Base-by-base conservation (phyloP, 2,113 vertebrate species). In the Tiliqua scincoides region DNA sequence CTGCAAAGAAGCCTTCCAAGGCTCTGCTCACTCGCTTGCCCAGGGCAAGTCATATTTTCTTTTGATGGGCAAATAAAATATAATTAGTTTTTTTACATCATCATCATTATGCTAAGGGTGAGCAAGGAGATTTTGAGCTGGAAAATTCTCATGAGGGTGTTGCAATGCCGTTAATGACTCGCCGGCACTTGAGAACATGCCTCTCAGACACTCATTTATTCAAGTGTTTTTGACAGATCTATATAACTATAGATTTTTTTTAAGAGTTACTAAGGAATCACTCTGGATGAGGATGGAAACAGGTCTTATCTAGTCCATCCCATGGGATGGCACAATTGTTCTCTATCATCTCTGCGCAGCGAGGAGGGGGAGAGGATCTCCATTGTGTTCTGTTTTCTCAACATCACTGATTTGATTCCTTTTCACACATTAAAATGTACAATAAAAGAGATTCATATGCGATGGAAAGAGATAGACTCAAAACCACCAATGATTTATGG, bases 41-140 rank as follows among this genome's bases (percentile, higher is more conserved):
- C 30, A 48, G 89, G 85, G 90, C 87, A 43, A 67, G 83, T 10
- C 84, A 6, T 73, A 86, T 94, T 89, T 68, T 89, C 87, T 89
- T 73, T 83, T 67, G 85, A 86, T 91, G 87, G 84, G 86, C 86
- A 76, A 89, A 91, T 89, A 75, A 87, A 91, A 92, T 48, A 70
- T 54, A 91, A 89, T 92, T 91, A 88, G 63, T 52, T 17, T 85
- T 85, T n/a, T 1, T 9, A 0, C 43, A 17, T 74, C 3, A 63
- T 86, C 87, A 85, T 88, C 92, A 82, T 87, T 83, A 83, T 83
- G 73, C 79, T 87, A 75, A 77, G 86, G 80, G 72, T 83, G 80
- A 83, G 80, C 87, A 43, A 80, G 68, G 73, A 71, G 85, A 72
- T 86, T 86, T 48, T 86, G 77, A 80, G 85, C 77, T 61, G 68